Evolutionary conservation across 2,888 invertebrate genomes (phyloP), one percentile per base, ranked within the genome.

Genomic region (Nomada ferruginata): DNA sequence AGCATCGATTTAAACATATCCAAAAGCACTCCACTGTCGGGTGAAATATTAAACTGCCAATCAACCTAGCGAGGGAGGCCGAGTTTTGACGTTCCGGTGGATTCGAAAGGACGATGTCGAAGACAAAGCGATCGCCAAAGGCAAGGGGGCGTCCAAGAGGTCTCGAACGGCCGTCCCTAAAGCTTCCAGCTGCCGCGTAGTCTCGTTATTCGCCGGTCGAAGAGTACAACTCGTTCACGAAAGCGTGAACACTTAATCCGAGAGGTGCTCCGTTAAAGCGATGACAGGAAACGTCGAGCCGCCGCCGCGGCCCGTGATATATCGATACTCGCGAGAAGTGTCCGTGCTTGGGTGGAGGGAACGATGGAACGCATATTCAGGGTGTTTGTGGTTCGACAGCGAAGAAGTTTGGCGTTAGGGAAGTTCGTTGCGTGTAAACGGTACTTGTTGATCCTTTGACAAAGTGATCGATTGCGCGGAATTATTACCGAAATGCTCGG

Each of bases 191-290:
- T 61, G 36, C 71, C 72, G 29, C 79, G 81, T 76, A 83, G 82
- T 73, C 55, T 71, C 81, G 80, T 75, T 86, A 87, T 89, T 85
- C 87, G 87, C 88, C 85, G 86, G 82, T 64, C 87, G 88, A 89
- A 87, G 87, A 90, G 90, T 90, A 79, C 89, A 88, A 87, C 90
- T 89, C 89, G 83, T 85, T 85, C 81, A 77, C 85, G 81, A 86
- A 87, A 47, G 65, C 80, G 89, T 87, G 90, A 91, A 90, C 91
- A 91, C 91, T 92, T 91, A 90, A 92, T 92, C 90, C 90, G 88
- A 92, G 91, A 91, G 90, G 91, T 91, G 90, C 92, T 92, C 91
- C 91, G 90, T 92, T 93, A 92, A 91, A 91, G 80, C 85, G 90
- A 84, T 91, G 92, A 93, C 92, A 92, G 90, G 86, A 89, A 89